Evolutionary conservation across 2,113 vertebrate species (phyloP).

Genomic region (Diglossa brunneiventris): DNA sequence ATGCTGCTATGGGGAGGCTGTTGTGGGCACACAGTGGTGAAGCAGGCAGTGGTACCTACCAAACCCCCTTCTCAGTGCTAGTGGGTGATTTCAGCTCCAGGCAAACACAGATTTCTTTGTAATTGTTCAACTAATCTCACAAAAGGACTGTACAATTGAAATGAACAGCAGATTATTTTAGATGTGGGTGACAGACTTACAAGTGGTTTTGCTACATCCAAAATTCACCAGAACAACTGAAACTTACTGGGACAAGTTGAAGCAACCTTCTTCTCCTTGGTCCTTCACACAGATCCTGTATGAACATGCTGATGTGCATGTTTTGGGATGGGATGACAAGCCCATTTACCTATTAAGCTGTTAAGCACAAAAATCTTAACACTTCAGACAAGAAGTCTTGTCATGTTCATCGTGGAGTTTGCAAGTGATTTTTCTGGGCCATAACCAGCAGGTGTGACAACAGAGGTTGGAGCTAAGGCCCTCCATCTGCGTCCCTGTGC

Average conservation of each 20-base stretch:
- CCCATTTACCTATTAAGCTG: background rate
- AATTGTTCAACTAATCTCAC: background rate
- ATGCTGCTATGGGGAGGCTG: background rate
- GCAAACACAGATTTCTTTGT: background rate
- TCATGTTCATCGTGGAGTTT: background rate
- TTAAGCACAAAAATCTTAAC: background rate
- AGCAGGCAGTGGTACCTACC: background rate
- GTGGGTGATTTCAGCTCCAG: background rate
- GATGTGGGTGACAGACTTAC: background rate
- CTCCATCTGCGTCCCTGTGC: background rate
- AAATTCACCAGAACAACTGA: background rate
- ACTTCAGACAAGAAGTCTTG: background rate
- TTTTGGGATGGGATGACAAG: background rate
- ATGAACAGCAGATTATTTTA: background rate
- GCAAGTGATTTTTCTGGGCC: background rate
- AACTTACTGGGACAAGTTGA: background rate
- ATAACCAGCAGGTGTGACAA: background rate
- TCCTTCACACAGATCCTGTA: background rate
- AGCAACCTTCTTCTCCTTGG: background rate
- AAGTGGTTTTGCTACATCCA: background rate
- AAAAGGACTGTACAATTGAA: background rate
- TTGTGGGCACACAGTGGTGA: accelerated
- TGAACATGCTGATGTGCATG: background rate
- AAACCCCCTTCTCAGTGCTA: background rate
- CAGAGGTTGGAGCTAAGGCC: background rate